Conservation (phyloP, 2,888 invertebrate genomes). For the Pocota personata region DNA sequence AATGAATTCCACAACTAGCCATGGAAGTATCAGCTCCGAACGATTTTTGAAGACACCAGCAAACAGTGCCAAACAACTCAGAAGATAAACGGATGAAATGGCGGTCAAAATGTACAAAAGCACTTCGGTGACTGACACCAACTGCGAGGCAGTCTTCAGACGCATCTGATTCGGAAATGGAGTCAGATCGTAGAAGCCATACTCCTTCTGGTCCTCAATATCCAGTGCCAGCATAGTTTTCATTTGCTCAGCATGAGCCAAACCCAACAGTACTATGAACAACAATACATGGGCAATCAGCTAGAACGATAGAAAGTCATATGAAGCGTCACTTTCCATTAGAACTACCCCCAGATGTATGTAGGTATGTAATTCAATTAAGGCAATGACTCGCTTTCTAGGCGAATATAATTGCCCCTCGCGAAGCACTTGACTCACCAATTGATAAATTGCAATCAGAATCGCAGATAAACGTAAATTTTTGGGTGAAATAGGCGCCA, state of each 20-base stretch:
- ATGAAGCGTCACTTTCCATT: slow-evolving; percentile 5
- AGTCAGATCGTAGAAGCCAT: slow-evolving; percentile 80
- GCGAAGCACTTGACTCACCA: slow-evolving; percentile 78
- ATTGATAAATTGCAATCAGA: slow-evolving; percentile 81
- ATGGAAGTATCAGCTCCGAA: slow-evolving; percentile 80
- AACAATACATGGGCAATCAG: slow-evolving; percentile 81
- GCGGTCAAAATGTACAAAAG: slow-evolving; percentile 78
- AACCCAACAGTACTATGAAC: slow-evolving; percentile 80
- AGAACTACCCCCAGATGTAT: background rate
- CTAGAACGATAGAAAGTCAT: slow-evolving; percentile 73
- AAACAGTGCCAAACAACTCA: slow-evolving; percentile 80
- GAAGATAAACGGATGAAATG: slow-evolving; percentile 78
- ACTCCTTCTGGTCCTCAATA: slow-evolving; percentile 82
- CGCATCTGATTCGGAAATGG: slow-evolving; percentile 80
- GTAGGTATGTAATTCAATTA: slow-evolving; percentile 22
- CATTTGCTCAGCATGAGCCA: slow-evolving; percentile 82
- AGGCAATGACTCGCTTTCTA: slow-evolving; percentile 19
- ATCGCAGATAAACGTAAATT: slow-evolving; percentile 81
- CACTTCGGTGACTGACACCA: slow-evolving; percentile 80
- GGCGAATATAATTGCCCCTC: slow-evolving; percentile 13
- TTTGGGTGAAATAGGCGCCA: slow-evolving; percentile 80
- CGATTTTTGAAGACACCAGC: slow-evolving; percentile 81
- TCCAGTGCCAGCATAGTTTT: slow-evolving; percentile 80
- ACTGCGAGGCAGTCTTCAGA: slow-evolving; percentile 79
- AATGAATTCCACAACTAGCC: slow-evolving; percentile 81